phyloP scores from a whole-genome alignment of 1,140 invertebrate genomes.

The Zaprionus camerounensis region DNA sequence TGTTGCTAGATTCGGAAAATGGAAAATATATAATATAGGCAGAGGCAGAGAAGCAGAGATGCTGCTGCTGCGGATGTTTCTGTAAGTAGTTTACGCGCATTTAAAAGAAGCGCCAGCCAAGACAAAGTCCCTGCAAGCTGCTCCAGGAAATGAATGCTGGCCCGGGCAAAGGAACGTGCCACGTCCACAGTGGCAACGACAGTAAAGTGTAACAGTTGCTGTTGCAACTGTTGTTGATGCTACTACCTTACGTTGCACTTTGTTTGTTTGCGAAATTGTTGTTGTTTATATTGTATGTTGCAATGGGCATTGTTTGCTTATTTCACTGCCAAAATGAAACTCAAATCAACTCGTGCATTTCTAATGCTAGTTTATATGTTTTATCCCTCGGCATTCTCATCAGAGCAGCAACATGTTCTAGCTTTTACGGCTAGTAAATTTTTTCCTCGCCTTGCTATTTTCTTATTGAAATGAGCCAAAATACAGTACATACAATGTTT shows the following conservation, averaged over 20 bases:
- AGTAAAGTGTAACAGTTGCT: conserved; percentile 28
- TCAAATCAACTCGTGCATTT: conserved; percentile 83
- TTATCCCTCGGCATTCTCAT: conserved; percentile 49
- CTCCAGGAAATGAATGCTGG: conserved; percentile 75
- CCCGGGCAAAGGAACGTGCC: conserved; percentile 56
- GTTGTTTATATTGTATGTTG: conserved; percentile 27
- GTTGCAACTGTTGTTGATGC: conserved; percentile 20
- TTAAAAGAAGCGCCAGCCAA: conserved; percentile 54
- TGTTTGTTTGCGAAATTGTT: conserved; percentile 13
- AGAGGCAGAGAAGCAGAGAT: background rate
- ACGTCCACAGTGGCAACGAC: conserved; percentile 24
- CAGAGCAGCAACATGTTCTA: conserved; percentile 47
- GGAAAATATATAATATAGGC: conserved; percentile 42
- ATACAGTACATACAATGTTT: conserved; percentile 66
- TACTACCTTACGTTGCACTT: conserved; percentile 61
- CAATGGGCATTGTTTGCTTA: conserved; percentile 72
- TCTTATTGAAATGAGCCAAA: conserved; percentile 80
- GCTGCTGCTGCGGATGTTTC: conserved; percentile 28
- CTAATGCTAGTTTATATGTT: conserved; percentile 82
- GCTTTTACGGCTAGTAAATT: conserved; percentile 70
- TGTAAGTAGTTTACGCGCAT: conserved; percentile 79
- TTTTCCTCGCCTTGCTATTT: conserved; percentile 57
- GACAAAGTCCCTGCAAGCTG: conserved; percentile 7
- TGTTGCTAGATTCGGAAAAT: conserved; percentile 26
- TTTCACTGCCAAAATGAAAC: conserved; percentile 78